These are phyloP conservation scores for Epinephelus coioides DNA, from an alignment of 2,797 vertebrate species.

Conservation along the genomic window DNA sequence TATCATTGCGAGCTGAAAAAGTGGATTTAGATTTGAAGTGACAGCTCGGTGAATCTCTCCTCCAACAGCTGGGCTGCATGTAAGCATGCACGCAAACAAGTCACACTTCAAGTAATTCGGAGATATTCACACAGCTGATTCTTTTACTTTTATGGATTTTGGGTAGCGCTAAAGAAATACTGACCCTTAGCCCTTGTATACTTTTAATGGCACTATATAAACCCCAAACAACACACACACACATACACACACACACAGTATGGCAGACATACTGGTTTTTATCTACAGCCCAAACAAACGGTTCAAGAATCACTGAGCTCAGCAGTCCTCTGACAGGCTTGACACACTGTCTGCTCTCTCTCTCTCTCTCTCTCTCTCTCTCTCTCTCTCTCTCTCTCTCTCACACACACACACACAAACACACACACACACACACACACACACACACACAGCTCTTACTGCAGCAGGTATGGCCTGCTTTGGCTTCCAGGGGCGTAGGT, in stretches of 20 bases:
- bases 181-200: not conserved
- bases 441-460: not conserved
- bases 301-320: conserved; percentile 14
- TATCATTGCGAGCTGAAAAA: not conserved
- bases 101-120: too few species aligned
- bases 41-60: not conserved
- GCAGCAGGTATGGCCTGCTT: not conserved
- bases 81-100: not conserved
- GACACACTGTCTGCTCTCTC: conserved; percentile 2
- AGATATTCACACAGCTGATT: not conserved
- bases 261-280: conserved; percentile 3
- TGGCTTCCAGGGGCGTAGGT: not conserved
- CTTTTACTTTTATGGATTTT: conserved; percentile 3
- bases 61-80: not conserved
- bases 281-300: conserved; percentile 23
- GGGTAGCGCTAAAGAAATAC: not conserved
- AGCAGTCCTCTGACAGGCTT: conserved; percentile 22
- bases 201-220: not conserved
- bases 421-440: not conserved
- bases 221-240: not conserved
- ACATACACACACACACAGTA: not conserved
- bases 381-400: not conserved
- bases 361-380: not conserved
- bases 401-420: too few species aligned
- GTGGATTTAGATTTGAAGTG: not conserved